Evolutionary conservation across 2,888 invertebrate genomes (phyloP).

Genomic region (Patella depressa): DNA sequence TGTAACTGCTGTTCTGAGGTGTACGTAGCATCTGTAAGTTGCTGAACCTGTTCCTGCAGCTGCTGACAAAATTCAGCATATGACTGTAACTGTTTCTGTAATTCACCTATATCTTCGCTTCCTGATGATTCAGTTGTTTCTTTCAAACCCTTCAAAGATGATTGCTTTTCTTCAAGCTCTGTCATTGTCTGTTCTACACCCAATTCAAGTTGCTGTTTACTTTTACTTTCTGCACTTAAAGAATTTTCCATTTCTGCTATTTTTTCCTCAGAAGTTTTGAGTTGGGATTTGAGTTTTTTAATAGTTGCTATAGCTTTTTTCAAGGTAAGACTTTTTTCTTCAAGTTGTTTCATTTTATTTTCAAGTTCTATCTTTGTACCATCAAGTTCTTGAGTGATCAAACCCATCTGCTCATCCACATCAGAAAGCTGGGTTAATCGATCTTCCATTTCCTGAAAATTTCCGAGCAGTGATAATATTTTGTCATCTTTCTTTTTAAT

Average conservation of each 20-base stretch:
- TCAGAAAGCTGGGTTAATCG: conserved; percentile 44
- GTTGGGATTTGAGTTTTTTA: conserved; percentile 61
- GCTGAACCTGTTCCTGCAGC: conserved; percentile 52
- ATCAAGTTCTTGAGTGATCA: conserved; percentile 21
- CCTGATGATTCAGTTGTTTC: neutral
- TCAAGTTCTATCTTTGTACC: conserved; percentile 17
- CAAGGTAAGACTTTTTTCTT: conserved; percentile 54
- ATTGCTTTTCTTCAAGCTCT: conserved; percentile 18
- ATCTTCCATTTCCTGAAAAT: conserved; percentile 62
- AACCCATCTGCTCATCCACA: conserved; percentile 30
- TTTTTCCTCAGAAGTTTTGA: conserved; percentile 44
- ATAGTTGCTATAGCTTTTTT: conserved; percentile 62
- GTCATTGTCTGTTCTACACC: conserved; percentile 19
- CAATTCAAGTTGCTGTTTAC: conserved; percentile 29
- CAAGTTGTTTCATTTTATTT: conserved; percentile 10
- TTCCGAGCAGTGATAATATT: conserved; percentile 53
- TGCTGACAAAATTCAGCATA: conserved; percentile 51
- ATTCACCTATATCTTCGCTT: conserved; percentile 34
- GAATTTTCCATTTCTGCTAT: conserved; percentile 31
- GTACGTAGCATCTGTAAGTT: conserved; percentile 40
- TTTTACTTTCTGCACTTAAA: conserved; percentile 29
- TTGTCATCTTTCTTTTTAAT: conserved; percentile 53
- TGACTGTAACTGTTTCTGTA: conserved; percentile 45
- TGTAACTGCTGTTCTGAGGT: conserved; percentile 31
- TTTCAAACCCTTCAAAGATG: conserved; percentile 1